Conservation (phyloP, 2,797 vertebrate genomes). For the Microcaecilia unicolor region DNA sequence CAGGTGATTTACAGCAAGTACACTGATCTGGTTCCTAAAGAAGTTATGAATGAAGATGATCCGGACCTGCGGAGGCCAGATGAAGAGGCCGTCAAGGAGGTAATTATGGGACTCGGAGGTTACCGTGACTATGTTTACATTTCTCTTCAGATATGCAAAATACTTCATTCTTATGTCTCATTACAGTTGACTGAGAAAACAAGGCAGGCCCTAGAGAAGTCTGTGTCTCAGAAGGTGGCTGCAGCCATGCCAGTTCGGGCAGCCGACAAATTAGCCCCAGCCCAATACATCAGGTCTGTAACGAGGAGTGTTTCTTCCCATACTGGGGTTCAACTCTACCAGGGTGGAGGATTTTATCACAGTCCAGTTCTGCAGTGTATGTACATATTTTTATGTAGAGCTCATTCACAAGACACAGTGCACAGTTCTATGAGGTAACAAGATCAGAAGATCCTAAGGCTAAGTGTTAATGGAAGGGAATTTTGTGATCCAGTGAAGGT, state of each 20-base stretch:
- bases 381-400: too few species aligned
- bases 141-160: slow-evolving; percentile 2
- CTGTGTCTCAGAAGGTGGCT: slow-evolving; percentile 93
- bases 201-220: slow-evolving; percentile 82
- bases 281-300: slow-evolving; percentile 89
- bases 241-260: slow-evolving; percentile 97
- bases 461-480: too few species aligned
- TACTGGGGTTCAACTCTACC: too few species aligned
- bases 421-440: too few species aligned
- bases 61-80: slow-evolving; percentile 86
- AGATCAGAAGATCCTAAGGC: too few species aligned
- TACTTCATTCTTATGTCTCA: slow-evolving; percentile 11
- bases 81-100: slow-evolving; percentile 87
- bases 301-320: too few species aligned
- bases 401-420: too few species aligned
- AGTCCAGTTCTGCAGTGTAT: too few species aligned
- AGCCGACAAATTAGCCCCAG: slow-evolving; percentile 92
- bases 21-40: slow-evolving; percentile 92
- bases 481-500: too few species aligned
- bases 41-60: slow-evolving; percentile 83
- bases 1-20: slow-evolving; percentile 97
- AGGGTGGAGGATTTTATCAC: too few species aligned
- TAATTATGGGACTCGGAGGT: too few species aligned
- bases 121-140: neutral
- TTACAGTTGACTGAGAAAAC: slow-evolving; percentile 93